Evolutionary conservation across 2,888 invertebrate species (phyloP).

Genomic region (Metallyticus violacea): DNA sequence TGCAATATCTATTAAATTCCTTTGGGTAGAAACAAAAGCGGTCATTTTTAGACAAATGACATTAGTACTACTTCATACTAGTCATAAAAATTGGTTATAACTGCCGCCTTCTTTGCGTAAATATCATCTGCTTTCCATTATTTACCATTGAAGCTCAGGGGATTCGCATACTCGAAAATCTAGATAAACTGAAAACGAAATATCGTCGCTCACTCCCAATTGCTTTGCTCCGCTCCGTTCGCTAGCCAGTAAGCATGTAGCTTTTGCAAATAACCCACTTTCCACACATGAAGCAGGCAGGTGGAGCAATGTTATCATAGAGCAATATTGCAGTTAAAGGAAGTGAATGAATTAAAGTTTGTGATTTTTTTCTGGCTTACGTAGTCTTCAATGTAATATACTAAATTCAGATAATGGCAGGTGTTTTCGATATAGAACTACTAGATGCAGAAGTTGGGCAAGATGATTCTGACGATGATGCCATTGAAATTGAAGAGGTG

Average conservation of each 20-base stretch:
- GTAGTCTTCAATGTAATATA: slow-evolving; percentile 8
- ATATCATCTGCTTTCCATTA: background rate
- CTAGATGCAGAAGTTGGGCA: slow-evolving; percentile 69
- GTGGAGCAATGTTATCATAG: slow-evolving; percentile 23
- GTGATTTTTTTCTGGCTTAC: background rate
- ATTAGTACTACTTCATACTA: background rate
- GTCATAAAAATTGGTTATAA: background rate
- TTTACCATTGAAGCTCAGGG: background rate
- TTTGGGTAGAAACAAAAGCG: background rate
- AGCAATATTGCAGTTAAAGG: slow-evolving; percentile 19
- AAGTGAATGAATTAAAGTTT: background rate
- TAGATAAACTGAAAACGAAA: background rate
- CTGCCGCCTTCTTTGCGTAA: background rate
- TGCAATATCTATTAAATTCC: background rate
- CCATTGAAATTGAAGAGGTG: slow-evolving; percentile 85
- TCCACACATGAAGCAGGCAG: slow-evolving; percentile 32
- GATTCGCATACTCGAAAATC: too few relatives aligned
- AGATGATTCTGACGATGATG: slow-evolving; percentile 82
- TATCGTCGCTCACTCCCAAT: background rate
- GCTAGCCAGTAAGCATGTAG: background rate
- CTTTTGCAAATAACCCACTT: slow-evolving; percentile 17
- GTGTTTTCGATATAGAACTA: slow-evolving; percentile 91
- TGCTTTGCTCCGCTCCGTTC: background rate
- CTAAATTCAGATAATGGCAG: slow-evolving; percentile 58
- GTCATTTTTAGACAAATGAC: background rate